Base-by-base conservation (phyloP, 2,113 vertebrate genomes). In the Hucho hucho region DNA sequence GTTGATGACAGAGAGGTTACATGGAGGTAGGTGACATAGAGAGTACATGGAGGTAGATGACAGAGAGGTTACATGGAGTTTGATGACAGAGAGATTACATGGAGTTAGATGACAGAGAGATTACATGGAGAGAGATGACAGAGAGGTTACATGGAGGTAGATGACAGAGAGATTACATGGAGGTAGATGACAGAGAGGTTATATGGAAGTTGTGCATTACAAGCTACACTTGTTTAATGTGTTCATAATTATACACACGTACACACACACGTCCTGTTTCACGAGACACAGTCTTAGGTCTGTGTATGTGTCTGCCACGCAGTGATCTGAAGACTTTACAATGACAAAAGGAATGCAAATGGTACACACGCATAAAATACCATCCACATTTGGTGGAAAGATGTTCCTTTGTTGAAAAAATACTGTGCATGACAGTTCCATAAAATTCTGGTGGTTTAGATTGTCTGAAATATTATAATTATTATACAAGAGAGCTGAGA, bases 381-480 rank as follows among this genome's bases (percentile, higher is more conserved):
- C 24, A 22, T 20, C 47, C 61, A 46, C 6, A 69, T 81, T 77
- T 59, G 49, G 6, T 81, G 58, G 63, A 58, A 72, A 81, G 59
- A 84, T 76, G 25, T 80, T 69, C 16, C 59, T 32, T 46, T 64
- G 5, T 69, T 53, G 49, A 32, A 32, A 32, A 32, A 1, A 32
- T 16, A n/a, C 20, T n/a, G 2, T 12, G n/a, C 1, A 59, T 59
- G 56, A 59, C n/a, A 59, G 56, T 6, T 49, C 9, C 14, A 13
- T 49, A 6, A 49, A 49, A 16, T 11, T 32, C 32, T 7, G 5
- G 18, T 20, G 3, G 20, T 49, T 49, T 14, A 14, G 13, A 49
- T 49, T 6, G 47, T 49, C 47, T 49, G 1, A 49, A 49, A 49
- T 49, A 16, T 49, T 49, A 2, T 49, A 3, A 0, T 3, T 49